phyloP scores from a whole-genome alignment of 35 echinoderm and acorn worm species.

The Eucidaris tribuloides region DNA sequence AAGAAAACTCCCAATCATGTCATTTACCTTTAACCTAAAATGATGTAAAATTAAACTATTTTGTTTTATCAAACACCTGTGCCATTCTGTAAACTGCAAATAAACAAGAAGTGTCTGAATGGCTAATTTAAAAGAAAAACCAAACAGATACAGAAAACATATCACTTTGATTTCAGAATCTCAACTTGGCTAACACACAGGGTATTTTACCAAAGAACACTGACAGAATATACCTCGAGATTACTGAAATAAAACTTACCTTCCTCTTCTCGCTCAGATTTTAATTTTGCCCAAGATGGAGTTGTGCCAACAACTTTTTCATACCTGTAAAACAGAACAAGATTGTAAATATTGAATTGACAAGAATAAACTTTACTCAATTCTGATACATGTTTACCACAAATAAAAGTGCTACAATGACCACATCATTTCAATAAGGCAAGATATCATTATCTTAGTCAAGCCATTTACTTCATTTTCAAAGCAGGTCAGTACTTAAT shows the following conservation, averaged over 20 bases:
- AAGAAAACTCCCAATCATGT: too few relatives aligned
- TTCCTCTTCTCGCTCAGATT: slow-evolving; percentile 26
- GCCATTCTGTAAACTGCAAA: too few relatives aligned
- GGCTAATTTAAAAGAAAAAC: too few relatives aligned
- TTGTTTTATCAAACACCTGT: too few relatives aligned
- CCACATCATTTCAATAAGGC: not conserved
- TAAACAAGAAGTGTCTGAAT: too few relatives aligned
- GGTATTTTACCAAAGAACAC: too few relatives aligned
- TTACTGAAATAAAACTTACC: slow-evolving; percentile 3
- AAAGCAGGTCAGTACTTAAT: not conserved
- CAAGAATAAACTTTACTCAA: not conserved
- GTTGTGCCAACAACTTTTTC: slow-evolving; percentile 51
- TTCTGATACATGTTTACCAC: not conserved
- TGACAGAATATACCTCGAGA: too few relatives aligned
- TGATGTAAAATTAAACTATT: too few relatives aligned
- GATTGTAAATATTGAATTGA: not conserved
- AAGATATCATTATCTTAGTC: not conserved
- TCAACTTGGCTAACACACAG: too few relatives aligned
- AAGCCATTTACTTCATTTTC: not conserved
- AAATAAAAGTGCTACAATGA: not conserved
- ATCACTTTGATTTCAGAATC: too few relatives aligned
- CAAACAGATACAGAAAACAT: too few relatives aligned
- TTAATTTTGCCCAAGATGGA: slow-evolving; percentile 50
- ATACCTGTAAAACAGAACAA: slow-evolving; percentile 25
- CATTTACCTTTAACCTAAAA: too few relatives aligned